phyloP scores from a whole-genome alignment of 2,797 vertebrate genomes.

The Telmatherina bonti region DNA sequence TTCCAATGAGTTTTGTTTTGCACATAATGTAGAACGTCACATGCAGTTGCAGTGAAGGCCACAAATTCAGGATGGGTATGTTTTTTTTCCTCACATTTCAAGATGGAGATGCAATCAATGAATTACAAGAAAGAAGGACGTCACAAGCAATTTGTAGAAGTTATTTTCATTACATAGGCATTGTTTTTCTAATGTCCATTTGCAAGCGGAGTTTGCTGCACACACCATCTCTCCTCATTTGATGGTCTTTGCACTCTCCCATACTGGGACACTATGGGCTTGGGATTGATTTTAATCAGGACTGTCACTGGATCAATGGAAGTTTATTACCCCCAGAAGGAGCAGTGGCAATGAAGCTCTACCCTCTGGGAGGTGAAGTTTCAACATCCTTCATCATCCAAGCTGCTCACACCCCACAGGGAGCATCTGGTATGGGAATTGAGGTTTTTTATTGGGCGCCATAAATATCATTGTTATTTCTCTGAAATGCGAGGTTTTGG shows the following conservation, averaged over 20 bases:
- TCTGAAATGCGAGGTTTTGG: constrained; percentile 56
- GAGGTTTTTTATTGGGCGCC: constrained; percentile 63
- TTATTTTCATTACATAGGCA: constrained; percentile 26
- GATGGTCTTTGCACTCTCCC: constrained; percentile 55
- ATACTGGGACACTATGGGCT: constrained; percentile 60
- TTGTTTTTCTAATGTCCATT: constrained; percentile 27
- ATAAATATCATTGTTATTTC: constrained; percentile 69
- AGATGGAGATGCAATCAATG: not conserved
- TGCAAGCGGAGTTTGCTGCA: not conserved
- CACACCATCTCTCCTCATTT: constrained; percentile 33
- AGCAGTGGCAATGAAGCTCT: constrained; percentile 71
- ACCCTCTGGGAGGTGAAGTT: constrained; percentile 76
- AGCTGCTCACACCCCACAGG: constrained; percentile 58
- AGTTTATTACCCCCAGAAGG: constrained; percentile 81
- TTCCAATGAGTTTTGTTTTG: too few relatives aligned
- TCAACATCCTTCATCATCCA: constrained; percentile 70
- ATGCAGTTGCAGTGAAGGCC: too few relatives aligned
- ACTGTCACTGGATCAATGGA: constrained; percentile 81
- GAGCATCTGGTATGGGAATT: constrained; percentile 66
- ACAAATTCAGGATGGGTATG: too few relatives aligned
- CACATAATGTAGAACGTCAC: too few relatives aligned
- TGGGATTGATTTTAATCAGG: constrained; percentile 82
- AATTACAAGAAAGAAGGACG: not conserved
- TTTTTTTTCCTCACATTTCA: not conserved
- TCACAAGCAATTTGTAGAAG: not conserved